A percentile compares a stretch with the other conserved stretches of the same genome.
Conservation (phyloP, 1,140 invertebrate species). For the Lasioglossum albipes region DNA sequence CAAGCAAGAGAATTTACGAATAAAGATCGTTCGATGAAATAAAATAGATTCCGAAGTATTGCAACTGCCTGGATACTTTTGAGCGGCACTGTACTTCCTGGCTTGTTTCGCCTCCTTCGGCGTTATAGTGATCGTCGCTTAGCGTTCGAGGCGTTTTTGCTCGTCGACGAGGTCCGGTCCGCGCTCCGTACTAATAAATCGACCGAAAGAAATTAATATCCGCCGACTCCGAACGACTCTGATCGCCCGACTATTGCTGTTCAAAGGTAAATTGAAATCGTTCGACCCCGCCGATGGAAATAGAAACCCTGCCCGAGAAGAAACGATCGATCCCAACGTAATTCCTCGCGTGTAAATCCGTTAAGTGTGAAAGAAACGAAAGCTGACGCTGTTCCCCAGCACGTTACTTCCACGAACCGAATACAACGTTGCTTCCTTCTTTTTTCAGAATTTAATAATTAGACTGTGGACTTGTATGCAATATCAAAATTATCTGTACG, state of each 20-base stretch:
- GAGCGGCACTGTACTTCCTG: neutral
- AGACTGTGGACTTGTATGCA: too few relatives aligned
- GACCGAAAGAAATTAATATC: slow-evolving; percentile 38
- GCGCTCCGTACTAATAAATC: slow-evolving; percentile 24
- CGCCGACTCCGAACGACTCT: slow-evolving; percentile 3
- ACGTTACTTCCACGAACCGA: too few relatives aligned
- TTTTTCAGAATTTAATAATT: too few relatives aligned
- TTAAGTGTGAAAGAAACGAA: too few relatives aligned
- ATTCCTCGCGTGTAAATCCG: slow-evolving; percentile 3
- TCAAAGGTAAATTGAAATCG: slow-evolving; percentile 24
- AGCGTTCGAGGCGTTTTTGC: slow-evolving; percentile 14
- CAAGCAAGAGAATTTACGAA: too few relatives aligned
- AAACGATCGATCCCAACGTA: slow-evolving; percentile 10
- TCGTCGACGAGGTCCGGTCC: neutral
- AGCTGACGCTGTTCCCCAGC: too few relatives aligned
- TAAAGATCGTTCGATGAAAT: too few relatives aligned
- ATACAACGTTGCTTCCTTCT: too few relatives aligned
- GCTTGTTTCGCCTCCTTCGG: neutral
- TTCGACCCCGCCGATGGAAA: slow-evolving; percentile 8
- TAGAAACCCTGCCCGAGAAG: neutral
- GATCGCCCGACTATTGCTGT: neutral
- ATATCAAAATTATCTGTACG: too few relatives aligned
- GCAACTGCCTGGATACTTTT: too few relatives aligned
- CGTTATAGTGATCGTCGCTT: slow-evolving; percentile 15
- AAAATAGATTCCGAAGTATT: too few relatives aligned